These are phyloP conservation scores for Azorinus chamasolen DNA, from an alignment of 2,888 invertebrate genomes.

Conservation along the genomic window DNA sequence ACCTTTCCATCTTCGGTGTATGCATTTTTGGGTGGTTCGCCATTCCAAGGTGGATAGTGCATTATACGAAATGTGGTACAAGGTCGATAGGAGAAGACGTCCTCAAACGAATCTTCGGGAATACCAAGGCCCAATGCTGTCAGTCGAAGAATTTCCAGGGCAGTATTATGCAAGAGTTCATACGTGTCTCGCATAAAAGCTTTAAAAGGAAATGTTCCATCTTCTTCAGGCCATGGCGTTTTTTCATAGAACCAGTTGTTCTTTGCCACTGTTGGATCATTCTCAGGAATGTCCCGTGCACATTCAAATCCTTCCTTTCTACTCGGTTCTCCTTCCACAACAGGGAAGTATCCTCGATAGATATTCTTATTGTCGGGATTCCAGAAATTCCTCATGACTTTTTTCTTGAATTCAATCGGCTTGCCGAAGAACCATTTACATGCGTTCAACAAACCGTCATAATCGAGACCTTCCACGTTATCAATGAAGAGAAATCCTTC, in stretches of 20 bases:
- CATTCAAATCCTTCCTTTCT: conserved; percentile 75
- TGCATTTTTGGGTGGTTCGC: conserved; percentile 54
- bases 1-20: conserved; percentile 64
- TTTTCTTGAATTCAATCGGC: conserved; percentile 57
- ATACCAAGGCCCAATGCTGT: conserved; percentile 67
- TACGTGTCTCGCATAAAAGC: conserved; percentile 49
- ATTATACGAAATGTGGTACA: conserved; percentile 70
- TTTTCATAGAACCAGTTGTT: conserved; percentile 68
- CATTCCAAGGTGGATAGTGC: conserved; percentile 71
- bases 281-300: conserved; percentile 51
- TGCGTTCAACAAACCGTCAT: conserved; percentile 52
- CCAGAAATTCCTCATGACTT: conserved; percentile 63
- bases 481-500: conserved; percentile 72
- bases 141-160: conserved; percentile 68
- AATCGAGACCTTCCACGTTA: conserved; percentile 65
- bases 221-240: conserved; percentile 66
- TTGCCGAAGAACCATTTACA: conserved; percentile 71
- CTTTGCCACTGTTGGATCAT: conserved; percentile 48
- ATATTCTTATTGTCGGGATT: conserved; percentile 66
- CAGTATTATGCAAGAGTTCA: conserved; percentile 63
- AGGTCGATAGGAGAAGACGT: conserved; percentile 66
- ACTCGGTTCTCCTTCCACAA: conserved; percentile 63
- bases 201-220: conserved; percentile 65
- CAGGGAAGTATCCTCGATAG: conserved; percentile 74
- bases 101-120: conserved; percentile 67